phyloP scores from a whole-genome alignment of 2,888 invertebrate genomes.

The Erebia epiphron region DNA sequence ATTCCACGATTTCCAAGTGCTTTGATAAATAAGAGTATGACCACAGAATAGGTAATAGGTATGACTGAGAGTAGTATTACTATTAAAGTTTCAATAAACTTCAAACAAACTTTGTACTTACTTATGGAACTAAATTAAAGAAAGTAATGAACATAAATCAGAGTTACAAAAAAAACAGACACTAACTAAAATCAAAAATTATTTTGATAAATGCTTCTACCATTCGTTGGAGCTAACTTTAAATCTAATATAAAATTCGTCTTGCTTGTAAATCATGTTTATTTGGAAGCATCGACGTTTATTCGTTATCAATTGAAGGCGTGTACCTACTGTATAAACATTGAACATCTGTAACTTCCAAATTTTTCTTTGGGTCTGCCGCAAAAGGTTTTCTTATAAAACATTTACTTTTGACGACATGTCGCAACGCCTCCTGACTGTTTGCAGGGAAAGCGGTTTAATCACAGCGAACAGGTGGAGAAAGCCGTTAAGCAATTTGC shows the following conservation, averaged over 20 bases:
- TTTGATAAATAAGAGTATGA: too few relatives aligned
- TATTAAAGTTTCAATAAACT: neutral
- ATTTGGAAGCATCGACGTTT: conserved; percentile 27
- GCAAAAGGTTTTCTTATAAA: conserved; percentile 66
- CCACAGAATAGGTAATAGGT: too few relatives aligned
- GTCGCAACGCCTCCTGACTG: conserved; percentile 55
- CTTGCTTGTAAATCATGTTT: conserved; percentile 23
- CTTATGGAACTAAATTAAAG: neutral
- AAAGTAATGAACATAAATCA: neutral
- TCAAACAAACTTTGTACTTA: neutral
- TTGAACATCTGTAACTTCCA: conserved; percentile 54
- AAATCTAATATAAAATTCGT: conserved; percentile 26
- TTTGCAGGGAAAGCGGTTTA: conserved; percentile 73
- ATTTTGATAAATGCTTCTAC: neutral
- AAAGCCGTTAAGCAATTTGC: conserved; percentile 68
- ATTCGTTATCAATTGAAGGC: conserved; percentile 25
- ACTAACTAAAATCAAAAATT: neutral
- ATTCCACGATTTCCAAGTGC: too few relatives aligned
- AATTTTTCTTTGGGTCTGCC: conserved; percentile 65
- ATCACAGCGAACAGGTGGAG: conserved; percentile 73
- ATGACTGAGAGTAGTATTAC: neutral
- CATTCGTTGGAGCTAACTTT: conserved; percentile 19
- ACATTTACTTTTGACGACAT: conserved; percentile 72
- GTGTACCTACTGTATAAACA: conserved; percentile 31
- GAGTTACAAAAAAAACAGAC: neutral